A percentile compares a stretch with the other conserved stretches of the same genome.
These are phyloP conservation scores for Selenia dentaria DNA, from an alignment of 2,888 invertebrate species.

Conservation along the genomic window DNA sequence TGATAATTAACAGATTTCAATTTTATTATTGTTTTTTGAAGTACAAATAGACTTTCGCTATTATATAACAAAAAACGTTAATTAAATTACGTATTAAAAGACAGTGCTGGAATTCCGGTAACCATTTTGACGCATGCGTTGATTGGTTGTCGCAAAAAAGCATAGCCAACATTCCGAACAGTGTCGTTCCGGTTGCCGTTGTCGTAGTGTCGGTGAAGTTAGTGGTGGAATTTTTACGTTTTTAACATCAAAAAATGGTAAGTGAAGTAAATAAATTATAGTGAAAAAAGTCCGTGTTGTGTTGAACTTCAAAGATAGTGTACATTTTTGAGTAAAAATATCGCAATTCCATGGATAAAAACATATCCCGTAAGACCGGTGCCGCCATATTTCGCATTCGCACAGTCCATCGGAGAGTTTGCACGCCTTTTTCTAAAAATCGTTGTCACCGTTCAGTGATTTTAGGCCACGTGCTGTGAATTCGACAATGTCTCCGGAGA, in stretches of 20 bases:
- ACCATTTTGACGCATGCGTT: constrained; percentile 81
- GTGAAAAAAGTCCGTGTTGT: constrained; percentile 63
- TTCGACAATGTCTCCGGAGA: constrained; percentile 39
- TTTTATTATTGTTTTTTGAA: not conserved
- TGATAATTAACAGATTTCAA: not conserved
- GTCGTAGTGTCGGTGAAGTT: constrained; percentile 81
- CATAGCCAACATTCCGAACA: constrained; percentile 77
- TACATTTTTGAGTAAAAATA: constrained; percentile 44
- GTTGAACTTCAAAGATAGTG: constrained; percentile 49
- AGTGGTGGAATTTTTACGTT: constrained; percentile 82
- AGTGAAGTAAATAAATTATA: constrained; percentile 73
- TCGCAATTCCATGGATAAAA: constrained; percentile 60
- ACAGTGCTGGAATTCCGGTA: constrained; percentile 54
- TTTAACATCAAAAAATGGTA: constrained; percentile 84
- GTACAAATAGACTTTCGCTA: not conserved
- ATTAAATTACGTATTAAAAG: too few species aligned
- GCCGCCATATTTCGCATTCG: constrained; percentile 84
- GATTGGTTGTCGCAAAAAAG: constrained; percentile 70
- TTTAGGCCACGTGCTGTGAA: constrained; percentile 81
- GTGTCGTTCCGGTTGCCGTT: constrained; percentile 83
- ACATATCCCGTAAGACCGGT: constrained; percentile 68
- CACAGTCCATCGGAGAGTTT: constrained; percentile 73
- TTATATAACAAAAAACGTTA: too few species aligned
- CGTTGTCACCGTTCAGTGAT: constrained; percentile 80
- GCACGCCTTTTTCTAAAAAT: constrained; percentile 79